Conservation (phyloP, 2,797 vertebrate genomes). For the Rousettus madagascariensis region DNA sequence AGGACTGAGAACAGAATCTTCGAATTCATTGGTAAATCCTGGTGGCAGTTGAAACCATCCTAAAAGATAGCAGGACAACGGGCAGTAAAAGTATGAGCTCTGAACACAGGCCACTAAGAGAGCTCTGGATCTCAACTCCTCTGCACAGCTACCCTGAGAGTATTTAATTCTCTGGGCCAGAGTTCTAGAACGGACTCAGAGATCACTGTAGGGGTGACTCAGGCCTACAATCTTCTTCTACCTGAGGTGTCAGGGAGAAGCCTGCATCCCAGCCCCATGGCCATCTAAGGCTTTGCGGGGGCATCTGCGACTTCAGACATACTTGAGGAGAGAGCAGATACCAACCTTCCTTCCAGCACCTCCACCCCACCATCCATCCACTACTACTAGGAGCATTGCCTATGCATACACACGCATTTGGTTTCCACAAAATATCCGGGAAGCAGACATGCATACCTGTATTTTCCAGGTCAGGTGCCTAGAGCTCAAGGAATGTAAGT, state of each 20-base stretch:
- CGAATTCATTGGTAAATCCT: background rate
- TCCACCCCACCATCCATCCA: rapidly evolving
- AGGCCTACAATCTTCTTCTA: too few relatives aligned
- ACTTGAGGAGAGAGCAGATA: too few relatives aligned
- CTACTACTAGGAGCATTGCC: background rate
- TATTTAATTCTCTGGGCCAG: background rate
- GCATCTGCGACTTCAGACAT: background rate
- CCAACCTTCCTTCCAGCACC: background rate
- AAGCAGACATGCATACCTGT: rapidly evolving
- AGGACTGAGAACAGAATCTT: background rate
- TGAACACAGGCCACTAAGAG: background rate
- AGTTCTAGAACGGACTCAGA: rapidly evolving
- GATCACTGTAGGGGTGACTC: background rate
- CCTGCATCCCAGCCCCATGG: rapidly evolving
- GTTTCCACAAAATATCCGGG: background rate
- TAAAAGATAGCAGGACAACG: background rate
- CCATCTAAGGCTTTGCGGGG: background rate
- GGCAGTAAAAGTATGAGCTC: background rate
- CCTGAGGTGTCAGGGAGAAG: background rate
- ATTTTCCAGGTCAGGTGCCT: background rate
- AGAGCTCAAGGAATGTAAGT: background rate
- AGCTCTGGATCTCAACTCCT: background rate
- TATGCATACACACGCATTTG: rapidly evolving
- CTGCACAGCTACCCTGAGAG: background rate
- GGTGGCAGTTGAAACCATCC: background rate